A percentile compares a stretch with the other conserved stretches of the same genome.
Evolutionary conservation across 1,140 invertebrate species (phyloP).

Genomic region (Sarcophaga peregrina): DNA sequence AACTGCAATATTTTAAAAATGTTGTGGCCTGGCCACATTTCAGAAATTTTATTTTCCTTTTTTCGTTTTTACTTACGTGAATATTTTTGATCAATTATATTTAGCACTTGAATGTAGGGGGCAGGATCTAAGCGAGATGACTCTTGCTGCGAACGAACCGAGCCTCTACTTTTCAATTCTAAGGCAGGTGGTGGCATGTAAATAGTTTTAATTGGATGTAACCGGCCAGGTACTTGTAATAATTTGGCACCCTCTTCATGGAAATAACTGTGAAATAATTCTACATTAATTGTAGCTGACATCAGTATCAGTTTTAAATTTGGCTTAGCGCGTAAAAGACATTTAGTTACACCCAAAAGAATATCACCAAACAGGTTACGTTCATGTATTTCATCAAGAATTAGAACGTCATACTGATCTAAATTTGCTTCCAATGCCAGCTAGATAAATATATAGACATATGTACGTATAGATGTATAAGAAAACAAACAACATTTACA

Average conservation of each 20-base stretch:
- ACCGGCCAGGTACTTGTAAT: constrained; percentile 91
- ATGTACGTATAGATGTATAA: neutral
- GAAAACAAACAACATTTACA: no score
- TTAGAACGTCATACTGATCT: constrained; percentile 85
- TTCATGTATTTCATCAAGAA: constrained; percentile 96
- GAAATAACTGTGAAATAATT: constrained; percentile 93
- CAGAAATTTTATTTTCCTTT: neutral
- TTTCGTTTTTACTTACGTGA: constrained; percentile 69
- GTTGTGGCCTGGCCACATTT: no score
- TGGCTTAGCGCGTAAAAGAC: constrained; percentile 80
- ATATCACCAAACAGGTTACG: constrained; percentile 96
- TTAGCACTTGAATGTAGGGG: constrained; percentile 92
- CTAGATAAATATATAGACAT: constrained; percentile 56
- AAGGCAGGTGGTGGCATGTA: constrained; percentile 85
- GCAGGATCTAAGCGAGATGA: constrained; percentile 78
- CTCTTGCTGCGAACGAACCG: constrained; percentile 46
- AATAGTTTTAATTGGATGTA: constrained; percentile 91
- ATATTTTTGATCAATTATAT: constrained; percentile 92
- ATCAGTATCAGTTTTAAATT: constrained; percentile 95
- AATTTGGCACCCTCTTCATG: constrained; percentile 80
- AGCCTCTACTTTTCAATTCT: constrained; percentile 67
- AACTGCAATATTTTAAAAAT: constrained; percentile 21
- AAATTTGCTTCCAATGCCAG: constrained; percentile 71
- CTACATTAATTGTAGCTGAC: constrained; percentile 98
- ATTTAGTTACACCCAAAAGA: constrained; percentile 91